A percentile compares a stretch with the other conserved stretches of the same genome.
Conservation (phyloP, 2,113 vertebrate species). For the Oplegnathus fasciatus region DNA sequence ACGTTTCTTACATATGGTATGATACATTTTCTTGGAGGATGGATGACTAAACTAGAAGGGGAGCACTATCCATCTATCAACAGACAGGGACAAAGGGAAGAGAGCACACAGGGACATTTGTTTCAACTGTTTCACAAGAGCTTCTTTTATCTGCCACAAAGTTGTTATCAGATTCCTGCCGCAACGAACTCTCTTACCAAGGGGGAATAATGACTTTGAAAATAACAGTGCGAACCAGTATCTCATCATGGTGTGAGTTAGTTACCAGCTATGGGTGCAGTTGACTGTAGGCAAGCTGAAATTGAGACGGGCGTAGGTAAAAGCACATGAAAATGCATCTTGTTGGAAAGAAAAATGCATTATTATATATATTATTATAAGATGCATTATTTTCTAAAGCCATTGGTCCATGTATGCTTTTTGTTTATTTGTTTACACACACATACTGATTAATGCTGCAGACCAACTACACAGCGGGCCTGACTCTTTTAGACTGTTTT, state of each 20-base stretch:
- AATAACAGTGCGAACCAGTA: background rate
- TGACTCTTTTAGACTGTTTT: slow-evolving; percentile 2
- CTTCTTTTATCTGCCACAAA: slow-evolving; percentile 36
- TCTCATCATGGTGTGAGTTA: background rate
- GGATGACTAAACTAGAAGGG: slow-evolving; percentile 8
- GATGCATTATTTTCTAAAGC: background rate
- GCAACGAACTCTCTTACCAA: background rate
- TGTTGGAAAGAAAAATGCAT: no score
- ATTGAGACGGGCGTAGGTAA: background rate
- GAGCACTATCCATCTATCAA: background rate
- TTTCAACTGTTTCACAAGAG: slow-evolving; percentile 32
- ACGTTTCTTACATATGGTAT: background rate
- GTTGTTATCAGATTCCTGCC: slow-evolving; percentile 47
- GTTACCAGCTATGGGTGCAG: background rate
- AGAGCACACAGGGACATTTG: slow-evolving; percentile 7
- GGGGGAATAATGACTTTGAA: slow-evolving; percentile 6
- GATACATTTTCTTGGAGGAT: slow-evolving; percentile 20
- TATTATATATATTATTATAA: no score
- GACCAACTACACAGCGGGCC: background rate
- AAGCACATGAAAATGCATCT: background rate
- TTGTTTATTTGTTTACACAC: background rate
- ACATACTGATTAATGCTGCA: slow-evolving; percentile 11
- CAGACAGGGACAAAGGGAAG: slow-evolving; percentile 1
- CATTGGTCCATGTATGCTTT: background rate
- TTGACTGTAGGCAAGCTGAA: background rate